A percentile compares a stretch with the other conserved stretches of the same genome.
These are phyloP conservation scores for Nomia melanderi DNA, from an alignment of 1,140 invertebrate species.

Conservation along the genomic window DNA sequence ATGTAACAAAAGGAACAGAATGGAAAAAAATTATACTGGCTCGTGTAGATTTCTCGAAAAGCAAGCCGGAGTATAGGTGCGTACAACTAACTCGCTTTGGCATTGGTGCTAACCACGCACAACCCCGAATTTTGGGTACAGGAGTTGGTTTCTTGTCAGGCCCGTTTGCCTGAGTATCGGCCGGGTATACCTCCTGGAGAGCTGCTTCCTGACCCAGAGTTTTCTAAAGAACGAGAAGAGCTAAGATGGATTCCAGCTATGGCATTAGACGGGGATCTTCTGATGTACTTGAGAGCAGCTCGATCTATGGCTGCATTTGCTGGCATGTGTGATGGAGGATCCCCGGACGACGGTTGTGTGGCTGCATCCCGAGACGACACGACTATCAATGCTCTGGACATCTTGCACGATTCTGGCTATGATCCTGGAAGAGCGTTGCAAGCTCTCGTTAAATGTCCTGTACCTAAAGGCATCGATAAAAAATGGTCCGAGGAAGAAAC, in stretches of 20 bases:
- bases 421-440: slow-evolving; percentile 97
- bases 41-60: slow-evolving; percentile 44
- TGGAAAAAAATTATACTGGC: slow-evolving; percentile 41
- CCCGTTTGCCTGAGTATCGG: slow-evolving; percentile 90
- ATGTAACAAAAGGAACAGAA: slow-evolving; percentile 42
- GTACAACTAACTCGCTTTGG: slow-evolving; percentile 76
- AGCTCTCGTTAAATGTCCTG: slow-evolving; percentile 97
- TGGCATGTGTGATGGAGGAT: slow-evolving; percentile 98
- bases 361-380: slow-evolving; percentile 98
- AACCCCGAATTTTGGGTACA: slow-evolving; percentile 79
- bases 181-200: slow-evolving; percentile 86
- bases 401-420: slow-evolving; percentile 96
- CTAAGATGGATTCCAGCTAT: slow-evolving; percentile 95
- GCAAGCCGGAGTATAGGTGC: slow-evolving; percentile 75
- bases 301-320: slow-evolving; percentile 97
- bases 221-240: slow-evolving; percentile 90
- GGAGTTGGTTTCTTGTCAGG: slow-evolving; percentile 84
- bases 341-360: slow-evolving; percentile 97
- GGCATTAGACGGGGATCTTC: slow-evolving; percentile 95
- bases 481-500: slow-evolving; percentile 99
- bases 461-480: slow-evolving; percentile 97
- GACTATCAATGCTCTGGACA: slow-evolving; percentile 97
- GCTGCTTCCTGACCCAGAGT: slow-evolving; percentile 87
- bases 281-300: slow-evolving; percentile 98
- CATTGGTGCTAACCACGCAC: slow-evolving; percentile 79